Percentiles rank a stretch among this genome's conserved stretches.
Evolutionary conservation across 37 sponge, comb jelly and placozoan genomes (phyloP).

Genomic region (Axinella damicornis): DNA sequence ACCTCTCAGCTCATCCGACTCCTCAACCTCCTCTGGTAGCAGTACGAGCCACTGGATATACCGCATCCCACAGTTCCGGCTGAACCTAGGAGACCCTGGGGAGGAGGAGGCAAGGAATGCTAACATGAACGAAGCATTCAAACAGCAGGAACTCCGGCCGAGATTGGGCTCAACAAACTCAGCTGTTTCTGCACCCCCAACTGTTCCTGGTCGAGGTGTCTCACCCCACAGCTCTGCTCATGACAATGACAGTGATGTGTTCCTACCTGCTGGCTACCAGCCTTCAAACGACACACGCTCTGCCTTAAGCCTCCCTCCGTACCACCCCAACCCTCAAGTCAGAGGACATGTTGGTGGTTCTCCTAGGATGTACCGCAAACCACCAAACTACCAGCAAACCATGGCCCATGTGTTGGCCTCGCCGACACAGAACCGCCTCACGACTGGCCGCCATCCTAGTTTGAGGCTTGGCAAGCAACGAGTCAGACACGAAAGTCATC

Average conservation of each 20-base stretch:
- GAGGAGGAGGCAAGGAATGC: not conserved
- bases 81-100: constrained; percentile 20
- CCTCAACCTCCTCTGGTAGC: constrained; percentile 32
- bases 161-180: constrained; percentile 23
- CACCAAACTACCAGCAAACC: not conserved
- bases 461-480: constrained; percentile 11
- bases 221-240: constrained; percentile 22
- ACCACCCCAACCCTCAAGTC: not conserved
- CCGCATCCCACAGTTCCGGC: constrained; percentile 48
- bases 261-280: not conserved
- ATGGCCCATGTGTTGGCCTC: not conserved
- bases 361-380: too few relatives aligned
- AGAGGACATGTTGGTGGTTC: too few relatives aligned
- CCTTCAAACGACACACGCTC: not conserved
- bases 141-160: not conserved
- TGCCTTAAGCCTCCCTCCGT: constrained; percentile 11
- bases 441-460: constrained; percentile 33
- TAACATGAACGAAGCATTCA: not conserved
- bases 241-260: constrained; percentile 37
- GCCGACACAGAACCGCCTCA: not conserved
- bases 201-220: constrained; percentile 6
- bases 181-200: constrained; percentile 37
- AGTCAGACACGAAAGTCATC: not conserved
- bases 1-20: constrained; percentile 28
- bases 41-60: constrained; percentile 59